Evolutionary conservation across 2,797 vertebrate genomes (phyloP).

Genomic region (Mus caroli): DNA sequence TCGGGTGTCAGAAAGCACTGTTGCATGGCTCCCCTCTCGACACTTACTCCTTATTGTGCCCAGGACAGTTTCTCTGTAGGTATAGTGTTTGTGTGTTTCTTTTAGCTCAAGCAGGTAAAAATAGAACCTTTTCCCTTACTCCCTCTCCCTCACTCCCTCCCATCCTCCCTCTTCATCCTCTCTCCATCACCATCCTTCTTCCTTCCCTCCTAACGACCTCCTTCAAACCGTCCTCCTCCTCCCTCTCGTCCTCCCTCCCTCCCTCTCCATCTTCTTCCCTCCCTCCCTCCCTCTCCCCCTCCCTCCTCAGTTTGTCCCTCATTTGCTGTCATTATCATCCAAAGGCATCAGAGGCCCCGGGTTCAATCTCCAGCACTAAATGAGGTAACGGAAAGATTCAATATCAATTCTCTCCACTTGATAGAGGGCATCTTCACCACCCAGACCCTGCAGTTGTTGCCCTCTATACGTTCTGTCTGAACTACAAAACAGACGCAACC

Average conservation of each 20-base stretch:
- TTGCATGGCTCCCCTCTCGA: slow-evolving; percentile 70
- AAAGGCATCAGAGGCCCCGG: not conserved
- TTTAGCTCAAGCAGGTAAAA: slow-evolving; percentile 68
- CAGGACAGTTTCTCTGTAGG: slow-evolving; percentile 68
- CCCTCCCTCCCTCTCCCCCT: not conserved
- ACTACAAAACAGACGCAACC: not conserved
- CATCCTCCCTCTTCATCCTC: not conserved
- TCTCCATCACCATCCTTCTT: not conserved
- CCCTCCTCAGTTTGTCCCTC: not conserved
- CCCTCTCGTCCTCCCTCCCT: too few relatives aligned
- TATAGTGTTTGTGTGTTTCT: slow-evolving; percentile 58
- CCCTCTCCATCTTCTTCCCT: not conserved
- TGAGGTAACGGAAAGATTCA: not conserved
- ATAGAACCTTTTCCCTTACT: not conserved
- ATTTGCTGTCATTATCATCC: not conserved
- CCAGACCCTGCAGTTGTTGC: not conserved
- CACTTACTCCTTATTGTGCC: slow-evolving; percentile 78
- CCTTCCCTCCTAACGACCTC: accelerated
- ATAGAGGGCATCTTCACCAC: not conserved
- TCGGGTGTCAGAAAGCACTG: slow-evolving; percentile 78
- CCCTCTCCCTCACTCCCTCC: too few relatives aligned
- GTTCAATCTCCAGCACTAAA: not conserved
- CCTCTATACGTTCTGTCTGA: not conserved
- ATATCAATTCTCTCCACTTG: not conserved
- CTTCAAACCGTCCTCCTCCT: too few relatives aligned